Base-by-base conservation (phyloP, 2,113 vertebrate species). In the Aramus guarauna region DNA sequence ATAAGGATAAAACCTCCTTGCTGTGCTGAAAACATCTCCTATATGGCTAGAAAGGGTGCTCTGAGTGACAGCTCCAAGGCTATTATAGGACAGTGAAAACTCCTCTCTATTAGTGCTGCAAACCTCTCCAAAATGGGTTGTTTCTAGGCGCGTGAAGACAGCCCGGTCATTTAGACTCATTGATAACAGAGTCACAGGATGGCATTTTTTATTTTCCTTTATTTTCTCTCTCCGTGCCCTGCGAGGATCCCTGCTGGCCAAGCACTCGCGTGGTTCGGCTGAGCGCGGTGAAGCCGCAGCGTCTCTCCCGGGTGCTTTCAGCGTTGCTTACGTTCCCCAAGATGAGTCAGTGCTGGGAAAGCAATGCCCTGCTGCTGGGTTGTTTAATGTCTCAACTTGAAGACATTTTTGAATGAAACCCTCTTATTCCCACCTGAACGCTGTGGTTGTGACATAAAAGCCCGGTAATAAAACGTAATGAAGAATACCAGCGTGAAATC, bases 401-500 rank as follows among this genome's bases (percentile, higher is more conserved):
- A 85, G 88, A 19, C 34, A 7, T 93, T 92, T 68, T 56, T 67
- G 55, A 78, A 34, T 4, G 72, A 72, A 96, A 62, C 80, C 24
- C 2, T 69, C 62, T 55, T 21, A 76, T 77, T 93, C 91, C 90
- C 80, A 75, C 75, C 71, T 69, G 47, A 88, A 77, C 8, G 5
- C 89, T 18, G 47, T 2, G 11, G 69, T 50, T 39, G 53, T 7
- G 39, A n/a, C 79, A 62, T 85, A 81, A 82, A 82, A 93, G 64
- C 75, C 77, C 22, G 8, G 88, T 64, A 66, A 73, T 95, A 89
- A 96, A 97, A 91, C 0, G 30, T 63, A 76, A 94, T 52, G 94
- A 91, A 68, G 87, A 94, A 95, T 81, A 88, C 71, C 95, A 79
- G 88, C 21, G 41, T 95, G 97, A 93, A 96, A 96, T 92, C 3